Base-by-base conservation (phyloP, 2,888 invertebrate species). In the Slavum lentiscoides region DNA sequence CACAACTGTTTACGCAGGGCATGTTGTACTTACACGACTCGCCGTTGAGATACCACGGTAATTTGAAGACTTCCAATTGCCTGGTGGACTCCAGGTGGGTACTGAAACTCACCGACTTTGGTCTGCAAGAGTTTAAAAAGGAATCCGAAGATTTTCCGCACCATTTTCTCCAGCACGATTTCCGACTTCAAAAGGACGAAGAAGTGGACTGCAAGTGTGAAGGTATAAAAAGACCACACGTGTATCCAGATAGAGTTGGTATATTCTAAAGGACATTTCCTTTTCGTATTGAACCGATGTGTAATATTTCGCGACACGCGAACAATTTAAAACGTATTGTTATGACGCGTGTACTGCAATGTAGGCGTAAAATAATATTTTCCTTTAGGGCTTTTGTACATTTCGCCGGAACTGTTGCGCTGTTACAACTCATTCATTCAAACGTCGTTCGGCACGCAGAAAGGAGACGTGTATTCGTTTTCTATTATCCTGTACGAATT, bases 31-130 rank as follows among this genome's bases (percentile, higher is more conserved):
- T 96, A 83, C 95, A 96, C 88, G 95, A 95, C 85, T 94, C 94
- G 2, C 92, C 94, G 61, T 90, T 95, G 64, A 91, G 92, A 84
- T 94, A 91, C 85, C 97, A 97, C 87, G 97, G 97, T 0, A 92
- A 94, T 75, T 88, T 97, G 82, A 92, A 94, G 85, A 93, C 96
- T 0, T 94, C 94, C 64, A 97, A 97, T 87, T 97, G 97, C 87
- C 89, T 97, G 82, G 94, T 97, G 82, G 97, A 97, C 88, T 95
- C 96, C 43, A 91, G 97, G 53, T 97, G 96, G 96, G 96, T 97
- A 82, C 93, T 97, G 72, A 96, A 98, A 87, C 89, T 97, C 53
- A 90, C 96, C 1, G 97, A 97, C 88, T 97, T 96, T 85, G 97
- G 97, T 1, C 89, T 97, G 68, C 91, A 92, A 84, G 94, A 95